Evolutionary conservation across 2,113 vertebrate genomes (phyloP).

Genomic region (Sinosuthora webbiana): DNA sequence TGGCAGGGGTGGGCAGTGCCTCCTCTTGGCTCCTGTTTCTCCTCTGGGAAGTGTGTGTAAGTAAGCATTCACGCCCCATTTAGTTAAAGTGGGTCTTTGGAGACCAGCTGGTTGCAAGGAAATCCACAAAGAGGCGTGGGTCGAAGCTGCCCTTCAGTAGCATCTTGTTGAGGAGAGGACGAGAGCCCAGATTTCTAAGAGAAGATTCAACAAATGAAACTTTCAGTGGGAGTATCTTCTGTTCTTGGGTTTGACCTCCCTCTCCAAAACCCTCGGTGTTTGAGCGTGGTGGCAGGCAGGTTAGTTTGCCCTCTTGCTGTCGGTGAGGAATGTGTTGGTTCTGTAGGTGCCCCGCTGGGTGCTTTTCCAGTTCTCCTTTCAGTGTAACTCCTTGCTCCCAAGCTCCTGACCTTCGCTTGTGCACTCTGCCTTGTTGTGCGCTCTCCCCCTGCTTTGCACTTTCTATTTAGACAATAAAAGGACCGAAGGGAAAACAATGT

Average conservation of each 20-base stretch:
- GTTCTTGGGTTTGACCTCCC: neutral
- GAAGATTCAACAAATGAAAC: neutral
- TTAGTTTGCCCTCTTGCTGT: neutral
- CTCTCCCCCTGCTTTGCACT: conserved; percentile 1
- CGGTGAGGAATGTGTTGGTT: neutral
- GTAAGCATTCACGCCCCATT: neutral
- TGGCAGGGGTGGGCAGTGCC: neutral
- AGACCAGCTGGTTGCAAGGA: neutral
- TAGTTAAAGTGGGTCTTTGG: neutral
- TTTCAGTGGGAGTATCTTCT: neutral
- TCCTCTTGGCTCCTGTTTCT: neutral
- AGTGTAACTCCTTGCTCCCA: neutral
- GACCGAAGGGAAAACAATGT: conserved; percentile 54
- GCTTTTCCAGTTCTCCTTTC: conserved; percentile 4
- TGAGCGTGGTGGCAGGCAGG: neutral
- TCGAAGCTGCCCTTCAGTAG: neutral
- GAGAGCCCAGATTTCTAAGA: neutral
- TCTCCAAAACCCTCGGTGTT: neutral
- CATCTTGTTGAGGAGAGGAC: neutral
- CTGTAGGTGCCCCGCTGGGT: neutral
- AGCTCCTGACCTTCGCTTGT: neutral
- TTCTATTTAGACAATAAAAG: conserved; percentile 54
- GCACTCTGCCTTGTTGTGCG: conserved; percentile 3
- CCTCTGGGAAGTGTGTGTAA: neutral
- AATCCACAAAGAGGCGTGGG: neutral